Evolutionary conservation across 2,113 vertebrate genomes (phyloP).

Genomic region (Psilopogon haemacephalus): DNA sequence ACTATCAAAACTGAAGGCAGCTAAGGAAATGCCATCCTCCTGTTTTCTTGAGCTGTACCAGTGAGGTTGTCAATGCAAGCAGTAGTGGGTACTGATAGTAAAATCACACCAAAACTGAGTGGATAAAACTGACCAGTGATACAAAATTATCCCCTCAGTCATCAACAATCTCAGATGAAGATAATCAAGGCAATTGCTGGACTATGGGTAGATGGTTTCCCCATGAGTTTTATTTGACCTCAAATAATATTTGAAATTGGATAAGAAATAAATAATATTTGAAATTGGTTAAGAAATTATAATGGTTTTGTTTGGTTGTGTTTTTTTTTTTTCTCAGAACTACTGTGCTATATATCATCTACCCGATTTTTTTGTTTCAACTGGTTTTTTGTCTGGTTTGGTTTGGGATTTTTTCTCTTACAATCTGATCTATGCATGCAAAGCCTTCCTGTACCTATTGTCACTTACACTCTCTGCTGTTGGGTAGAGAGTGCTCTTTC

Average conservation of each 20-base stretch:
- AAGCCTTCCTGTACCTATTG: rapidly evolving
- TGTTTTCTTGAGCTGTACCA: neutral
- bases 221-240: neutral
- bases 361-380: neutral
- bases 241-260: neutral
- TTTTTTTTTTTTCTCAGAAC: neutral
- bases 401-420: neutral
- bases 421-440: too few relatives aligned
- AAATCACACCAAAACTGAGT: neutral
- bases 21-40: neutral
- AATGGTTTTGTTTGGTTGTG: neutral
- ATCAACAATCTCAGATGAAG: neutral
- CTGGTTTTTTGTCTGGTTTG: neutral
- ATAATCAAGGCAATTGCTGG: constrained; percentile 43
- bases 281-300: neutral
- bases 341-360: neutral
- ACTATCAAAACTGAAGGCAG: neutral
- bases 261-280: neutral
- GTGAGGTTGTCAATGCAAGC: neutral
- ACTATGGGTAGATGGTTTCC: neutral
- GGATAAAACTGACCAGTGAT: neutral
- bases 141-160: neutral
- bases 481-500: neutral
- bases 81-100: neutral
- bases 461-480: neutral